Evolutionary conservation across 2,797 vertebrate genomes (phyloP).

Genomic region (Amazonetta brasiliensis): DNA sequence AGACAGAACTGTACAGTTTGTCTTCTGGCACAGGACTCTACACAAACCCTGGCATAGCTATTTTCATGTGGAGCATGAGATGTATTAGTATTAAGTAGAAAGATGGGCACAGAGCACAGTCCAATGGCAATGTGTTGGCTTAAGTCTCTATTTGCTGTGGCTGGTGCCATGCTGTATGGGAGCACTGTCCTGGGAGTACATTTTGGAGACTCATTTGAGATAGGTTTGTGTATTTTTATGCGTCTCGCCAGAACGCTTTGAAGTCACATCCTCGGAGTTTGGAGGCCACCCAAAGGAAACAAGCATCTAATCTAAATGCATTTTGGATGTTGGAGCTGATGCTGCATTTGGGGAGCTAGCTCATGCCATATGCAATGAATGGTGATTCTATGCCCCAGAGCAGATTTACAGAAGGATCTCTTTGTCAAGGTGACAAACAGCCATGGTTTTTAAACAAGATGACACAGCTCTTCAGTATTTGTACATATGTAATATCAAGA

Average conservation of each 20-base stretch:
- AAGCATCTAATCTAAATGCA: background rate
- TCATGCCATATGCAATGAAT: background rate
- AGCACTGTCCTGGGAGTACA: background rate
- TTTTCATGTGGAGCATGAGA: background rate
- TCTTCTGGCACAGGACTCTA: background rate
- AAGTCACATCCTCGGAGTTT: background rate
- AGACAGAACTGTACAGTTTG: background rate
- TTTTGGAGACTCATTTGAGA: fast-evolving
- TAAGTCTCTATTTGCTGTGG: background rate
- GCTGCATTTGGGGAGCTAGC: background rate
- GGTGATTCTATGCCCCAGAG: background rate
- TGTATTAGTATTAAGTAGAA: background rate
- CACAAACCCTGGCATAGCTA: background rate
- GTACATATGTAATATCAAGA: background rate
- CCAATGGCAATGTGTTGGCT: background rate
- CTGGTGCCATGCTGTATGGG: background rate
- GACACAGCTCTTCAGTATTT: constrained; percentile 16
- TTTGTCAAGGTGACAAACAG: background rate
- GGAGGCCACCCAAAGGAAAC: constrained; percentile 6
- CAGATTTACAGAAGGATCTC: background rate
- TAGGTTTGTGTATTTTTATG: fast-evolving
- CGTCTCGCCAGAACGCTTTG: background rate
- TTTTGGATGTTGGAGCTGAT: constrained; percentile 11
- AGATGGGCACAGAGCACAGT: background rate
- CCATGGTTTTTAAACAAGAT: background rate